Conservation (phyloP, 1,140 invertebrate species). For the Luehdorfia chinensis region DNA sequence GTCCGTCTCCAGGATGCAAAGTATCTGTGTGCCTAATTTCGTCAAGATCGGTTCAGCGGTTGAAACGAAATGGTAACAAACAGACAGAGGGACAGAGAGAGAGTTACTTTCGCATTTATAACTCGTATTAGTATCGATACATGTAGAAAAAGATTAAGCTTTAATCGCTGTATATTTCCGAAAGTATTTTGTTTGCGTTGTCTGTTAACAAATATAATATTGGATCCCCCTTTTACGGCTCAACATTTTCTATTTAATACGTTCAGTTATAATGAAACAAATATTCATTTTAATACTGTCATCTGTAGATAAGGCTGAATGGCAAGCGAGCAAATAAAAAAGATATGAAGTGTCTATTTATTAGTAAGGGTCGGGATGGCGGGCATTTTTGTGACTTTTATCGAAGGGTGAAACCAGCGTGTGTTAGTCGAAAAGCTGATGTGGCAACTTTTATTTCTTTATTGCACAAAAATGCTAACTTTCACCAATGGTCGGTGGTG, state of each 20-base stretch:
- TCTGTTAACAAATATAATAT: background rate
- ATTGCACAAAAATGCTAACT: constrained; percentile 56
- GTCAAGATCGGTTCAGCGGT: too few species aligned
- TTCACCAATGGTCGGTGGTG: constrained; percentile 27
- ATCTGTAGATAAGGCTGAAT: constrained; percentile 30
- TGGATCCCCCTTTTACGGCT: too few species aligned
- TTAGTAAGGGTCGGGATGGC: constrained; percentile 18
- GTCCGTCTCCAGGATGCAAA: too few species aligned
- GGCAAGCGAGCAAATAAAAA: constrained; percentile 37
- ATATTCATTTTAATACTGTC: constrained; percentile 24
- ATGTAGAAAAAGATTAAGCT: too few species aligned
- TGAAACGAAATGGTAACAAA: too few species aligned
- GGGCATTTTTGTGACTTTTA: constrained; percentile 32
- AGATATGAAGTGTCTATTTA: constrained; percentile 41
- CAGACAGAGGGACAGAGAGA: too few species aligned
- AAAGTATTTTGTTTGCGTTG: too few species aligned
- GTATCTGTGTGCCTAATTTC: too few species aligned
- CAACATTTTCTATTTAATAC: too few species aligned
- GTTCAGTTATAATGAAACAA: constrained; percentile 15
- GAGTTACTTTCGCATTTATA: too few species aligned
- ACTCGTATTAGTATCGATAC: too few species aligned
- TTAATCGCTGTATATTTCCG: too few species aligned
- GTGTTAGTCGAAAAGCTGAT: constrained; percentile 43
- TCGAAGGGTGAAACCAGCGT: constrained; percentile 34
- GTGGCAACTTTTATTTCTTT: constrained; percentile 51